phyloP scores from a whole-genome alignment of 1,140 invertebrate genomes.

The Neodiprion virginianus region DNA sequence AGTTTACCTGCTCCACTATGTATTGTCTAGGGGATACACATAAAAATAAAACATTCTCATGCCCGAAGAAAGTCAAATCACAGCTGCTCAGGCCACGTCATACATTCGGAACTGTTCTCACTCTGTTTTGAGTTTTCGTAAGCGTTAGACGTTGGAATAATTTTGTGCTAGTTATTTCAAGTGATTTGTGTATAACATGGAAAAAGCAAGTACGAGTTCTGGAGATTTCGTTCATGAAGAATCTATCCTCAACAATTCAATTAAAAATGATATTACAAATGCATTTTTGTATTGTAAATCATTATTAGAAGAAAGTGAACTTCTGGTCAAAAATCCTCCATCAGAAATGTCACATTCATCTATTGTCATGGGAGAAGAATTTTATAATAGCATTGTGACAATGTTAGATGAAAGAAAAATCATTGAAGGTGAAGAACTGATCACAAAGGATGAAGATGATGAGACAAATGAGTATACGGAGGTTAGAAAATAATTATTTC shows the following conservation, averaged over 20 bases:
- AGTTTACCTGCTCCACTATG: too few relatives aligned
- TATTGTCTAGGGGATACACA: too few relatives aligned
- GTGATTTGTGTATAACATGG: too few relatives aligned
- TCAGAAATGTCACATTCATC: background rate
- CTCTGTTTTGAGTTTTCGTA: too few relatives aligned
- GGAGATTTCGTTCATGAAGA: too few relatives aligned
- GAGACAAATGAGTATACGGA: background rate
- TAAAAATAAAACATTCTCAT: too few relatives aligned
- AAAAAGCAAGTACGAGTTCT: too few relatives aligned
- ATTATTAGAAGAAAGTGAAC: background rate
- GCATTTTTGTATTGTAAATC: background rate
- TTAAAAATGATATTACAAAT: background rate
- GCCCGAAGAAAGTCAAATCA: too few relatives aligned
- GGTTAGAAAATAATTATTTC: background rate
- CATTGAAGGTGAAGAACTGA: background rate
- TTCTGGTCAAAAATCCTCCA: background rate
- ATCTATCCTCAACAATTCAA: background rate
- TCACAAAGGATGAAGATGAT: background rate
- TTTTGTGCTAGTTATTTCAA: too few relatives aligned
- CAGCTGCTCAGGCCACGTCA: too few relatives aligned
- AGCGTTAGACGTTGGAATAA: too few relatives aligned
- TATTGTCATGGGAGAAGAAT: background rate
- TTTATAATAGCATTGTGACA: background rate
- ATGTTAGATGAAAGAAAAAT: background rate
- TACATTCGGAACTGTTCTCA: too few relatives aligned